Evolutionary conservation across 2,113 vertebrate genomes (phyloP).

Genomic region (Tylochromis polylepis): DNA sequence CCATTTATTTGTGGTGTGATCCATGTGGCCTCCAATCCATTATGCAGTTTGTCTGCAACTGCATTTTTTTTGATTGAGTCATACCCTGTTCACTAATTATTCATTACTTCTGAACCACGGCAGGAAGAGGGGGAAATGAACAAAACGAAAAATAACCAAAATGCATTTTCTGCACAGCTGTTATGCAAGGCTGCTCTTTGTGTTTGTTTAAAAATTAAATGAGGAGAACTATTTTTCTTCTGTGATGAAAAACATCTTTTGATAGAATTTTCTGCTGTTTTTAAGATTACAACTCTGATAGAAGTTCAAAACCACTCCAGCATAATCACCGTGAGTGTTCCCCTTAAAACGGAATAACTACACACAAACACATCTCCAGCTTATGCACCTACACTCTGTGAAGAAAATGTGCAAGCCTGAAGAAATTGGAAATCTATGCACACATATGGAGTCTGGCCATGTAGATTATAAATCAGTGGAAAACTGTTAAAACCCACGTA

Average conservation of each 20-base stretch:
- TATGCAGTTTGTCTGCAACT: slow-evolving; percentile 51
- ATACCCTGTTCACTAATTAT: slow-evolving; percentile 51
- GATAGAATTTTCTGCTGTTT: slow-evolving; percentile 22
- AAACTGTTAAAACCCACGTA: slow-evolving; percentile 18
- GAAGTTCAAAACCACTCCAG: not conserved
- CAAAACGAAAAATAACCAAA: slow-evolving; percentile 1
- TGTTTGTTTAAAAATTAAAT: slow-evolving; percentile 14
- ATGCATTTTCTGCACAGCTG: not conserved
- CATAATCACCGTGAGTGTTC: not conserved
- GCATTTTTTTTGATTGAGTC: slow-evolving; percentile 56
- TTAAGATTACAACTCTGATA: not conserved
- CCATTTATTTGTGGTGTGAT: slow-evolving; percentile 66
- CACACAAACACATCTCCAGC: not conserved
- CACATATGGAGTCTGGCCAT: not conserved
- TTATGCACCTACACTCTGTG: not conserved
- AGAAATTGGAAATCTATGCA: not conserved
- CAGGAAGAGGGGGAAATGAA: slow-evolving; percentile 1
- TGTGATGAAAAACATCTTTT: slow-evolving; percentile 19
- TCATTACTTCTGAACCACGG: slow-evolving; percentile 45
- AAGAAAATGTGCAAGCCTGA: not conserved
- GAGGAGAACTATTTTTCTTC: slow-evolving; percentile 26
- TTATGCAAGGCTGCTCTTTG: slow-evolving; percentile 10
- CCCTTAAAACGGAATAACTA: not conserved
- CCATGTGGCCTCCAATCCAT: slow-evolving; percentile 51
- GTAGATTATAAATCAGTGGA: not conserved